phyloP scores from a whole-genome alignment of 1,140 invertebrate species.

The Drosophila lini region DNA sequence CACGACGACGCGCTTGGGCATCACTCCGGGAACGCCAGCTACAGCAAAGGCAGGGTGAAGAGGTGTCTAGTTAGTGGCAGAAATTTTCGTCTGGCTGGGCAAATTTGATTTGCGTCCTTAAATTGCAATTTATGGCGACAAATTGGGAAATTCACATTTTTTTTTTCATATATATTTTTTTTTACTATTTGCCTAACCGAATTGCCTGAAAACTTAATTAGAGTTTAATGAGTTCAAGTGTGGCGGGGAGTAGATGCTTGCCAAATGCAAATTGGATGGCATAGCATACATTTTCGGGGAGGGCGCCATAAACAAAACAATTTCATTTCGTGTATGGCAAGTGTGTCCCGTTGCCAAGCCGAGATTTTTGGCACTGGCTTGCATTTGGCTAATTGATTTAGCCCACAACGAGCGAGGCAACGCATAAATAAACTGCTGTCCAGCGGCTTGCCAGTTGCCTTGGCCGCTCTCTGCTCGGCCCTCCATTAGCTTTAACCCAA shows the following conservation, averaged over 20 bases:
- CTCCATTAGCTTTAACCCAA: conserved; percentile 9
- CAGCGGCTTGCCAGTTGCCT: conserved; percentile 28
- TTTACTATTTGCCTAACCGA: conserved; percentile 34
- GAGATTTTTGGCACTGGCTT: conserved; percentile 72
- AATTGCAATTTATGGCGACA: conserved; percentile 80
- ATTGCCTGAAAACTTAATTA: conserved; percentile 70
- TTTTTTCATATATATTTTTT: background rate
- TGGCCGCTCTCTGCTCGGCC: conserved; percentile 29
- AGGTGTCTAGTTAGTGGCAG: conserved; percentile 52
- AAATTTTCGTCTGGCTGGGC: conserved; percentile 54
- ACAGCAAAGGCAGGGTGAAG: background rate
- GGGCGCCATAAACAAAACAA: conserved; percentile 50
- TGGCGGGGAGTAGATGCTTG: conserved; percentile 1
- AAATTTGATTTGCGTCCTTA: conserved; percentile 74
- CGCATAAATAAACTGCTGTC: conserved; percentile 46
- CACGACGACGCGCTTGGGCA: conserved; percentile 90
- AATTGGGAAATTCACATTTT: conserved; percentile 65
- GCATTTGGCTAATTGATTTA: conserved; percentile 80
- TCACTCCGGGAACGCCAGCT: conserved; percentile 76
- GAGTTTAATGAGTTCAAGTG: conserved; percentile 64
- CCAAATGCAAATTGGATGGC: conserved; percentile 52
- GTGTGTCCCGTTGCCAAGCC: conserved; percentile 52
- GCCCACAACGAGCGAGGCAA: conserved; percentile 31
- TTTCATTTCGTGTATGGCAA: conserved; percentile 18
- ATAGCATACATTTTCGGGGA: conserved; percentile 60